Percentiles rank a stretch among this genome's conserved stretches.
Conservation (phyloP, 35 echinoderm and acorn worm genomes). For the Eucidaris tribuloides region DNA sequence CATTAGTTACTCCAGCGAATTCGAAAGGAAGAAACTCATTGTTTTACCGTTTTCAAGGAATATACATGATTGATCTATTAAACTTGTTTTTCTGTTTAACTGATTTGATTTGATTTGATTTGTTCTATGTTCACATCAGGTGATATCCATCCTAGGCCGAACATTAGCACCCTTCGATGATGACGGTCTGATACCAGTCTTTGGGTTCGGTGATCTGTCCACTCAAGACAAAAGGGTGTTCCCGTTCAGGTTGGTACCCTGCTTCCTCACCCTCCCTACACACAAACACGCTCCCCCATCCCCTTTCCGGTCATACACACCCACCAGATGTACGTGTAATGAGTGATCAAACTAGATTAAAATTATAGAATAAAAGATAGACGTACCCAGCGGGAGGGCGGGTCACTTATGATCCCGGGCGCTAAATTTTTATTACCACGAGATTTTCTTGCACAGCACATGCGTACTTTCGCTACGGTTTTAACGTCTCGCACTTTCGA, state of each 20-base stretch:
- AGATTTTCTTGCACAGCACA: too few species aligned
- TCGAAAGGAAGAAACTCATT: not conserved
- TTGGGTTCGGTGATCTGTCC: constrained; percentile 82
- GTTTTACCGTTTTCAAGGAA: not conserved
- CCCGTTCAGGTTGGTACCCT: constrained; percentile 42
- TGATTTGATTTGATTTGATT: not conserved
- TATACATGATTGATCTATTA: not conserved
- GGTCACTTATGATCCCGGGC: too few species aligned
- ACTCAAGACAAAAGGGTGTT: constrained; percentile 85
- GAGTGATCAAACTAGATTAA: too few species aligned
- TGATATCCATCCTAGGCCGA: constrained; percentile 71
- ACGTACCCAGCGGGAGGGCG: too few species aligned
- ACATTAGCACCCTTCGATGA: constrained; percentile 95
- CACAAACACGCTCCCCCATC: too few species aligned
- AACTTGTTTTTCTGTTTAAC: not conserved
- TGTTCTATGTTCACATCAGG: constrained; percentile 40
- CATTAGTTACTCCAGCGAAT: not conserved
- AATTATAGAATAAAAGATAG: too few species aligned
- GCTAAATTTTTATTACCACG: too few species aligned
- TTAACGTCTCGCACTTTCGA: too few species aligned
- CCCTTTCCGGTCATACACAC: too few species aligned
- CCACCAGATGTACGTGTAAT: too few species aligned
- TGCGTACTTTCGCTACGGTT: too few species aligned
- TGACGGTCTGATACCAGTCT: constrained; percentile 84
- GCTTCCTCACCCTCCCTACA: not conserved